Evolutionary conservation across 2,797 vertebrate genomes (phyloP).

Genomic region (Margarornis squamiger): DNA sequence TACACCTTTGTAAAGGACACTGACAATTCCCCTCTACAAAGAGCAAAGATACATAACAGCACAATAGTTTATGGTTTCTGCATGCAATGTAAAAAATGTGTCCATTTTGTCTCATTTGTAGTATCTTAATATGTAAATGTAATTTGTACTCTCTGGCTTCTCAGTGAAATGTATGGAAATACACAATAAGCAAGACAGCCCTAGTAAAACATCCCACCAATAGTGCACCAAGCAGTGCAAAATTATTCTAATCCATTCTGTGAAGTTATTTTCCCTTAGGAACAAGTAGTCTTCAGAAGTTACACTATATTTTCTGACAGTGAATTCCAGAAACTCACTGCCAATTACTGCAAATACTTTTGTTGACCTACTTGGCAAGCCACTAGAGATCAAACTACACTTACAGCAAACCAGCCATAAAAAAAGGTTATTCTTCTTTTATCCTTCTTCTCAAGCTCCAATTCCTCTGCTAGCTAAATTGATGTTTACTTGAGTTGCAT

Average conservation of each 20-base stretch:
- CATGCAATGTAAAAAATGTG: not conserved
- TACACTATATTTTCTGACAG: constrained; percentile 24
- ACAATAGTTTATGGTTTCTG: not conserved
- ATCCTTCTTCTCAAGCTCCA: constrained; percentile 42
- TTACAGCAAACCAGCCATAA: constrained; percentile 40
- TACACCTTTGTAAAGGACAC: not conserved
- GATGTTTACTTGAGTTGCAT: constrained; percentile 31
- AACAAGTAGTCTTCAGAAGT: not conserved
- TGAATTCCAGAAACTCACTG: constrained; percentile 38
- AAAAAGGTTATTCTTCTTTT: constrained; percentile 27
- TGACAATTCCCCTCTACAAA: not conserved
- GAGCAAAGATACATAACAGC: not conserved
- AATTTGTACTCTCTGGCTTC: not conserved
- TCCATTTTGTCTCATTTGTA: not conserved
- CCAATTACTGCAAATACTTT: constrained; percentile 49
- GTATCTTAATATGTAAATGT: not conserved
- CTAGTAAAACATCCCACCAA: not conserved
- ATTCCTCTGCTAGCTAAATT: constrained; percentile 27
- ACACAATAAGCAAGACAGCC: not conserved
- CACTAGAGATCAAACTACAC: constrained; percentile 38
- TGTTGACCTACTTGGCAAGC: constrained; percentile 43
- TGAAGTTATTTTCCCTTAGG: constrained; percentile 24
- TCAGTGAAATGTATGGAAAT: not conserved
- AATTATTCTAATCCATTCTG: constrained; percentile 21
- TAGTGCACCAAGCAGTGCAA: not conserved